phyloP scores from a whole-genome alignment of 2,797 vertebrate species.

The Xenops minutus region DNA sequence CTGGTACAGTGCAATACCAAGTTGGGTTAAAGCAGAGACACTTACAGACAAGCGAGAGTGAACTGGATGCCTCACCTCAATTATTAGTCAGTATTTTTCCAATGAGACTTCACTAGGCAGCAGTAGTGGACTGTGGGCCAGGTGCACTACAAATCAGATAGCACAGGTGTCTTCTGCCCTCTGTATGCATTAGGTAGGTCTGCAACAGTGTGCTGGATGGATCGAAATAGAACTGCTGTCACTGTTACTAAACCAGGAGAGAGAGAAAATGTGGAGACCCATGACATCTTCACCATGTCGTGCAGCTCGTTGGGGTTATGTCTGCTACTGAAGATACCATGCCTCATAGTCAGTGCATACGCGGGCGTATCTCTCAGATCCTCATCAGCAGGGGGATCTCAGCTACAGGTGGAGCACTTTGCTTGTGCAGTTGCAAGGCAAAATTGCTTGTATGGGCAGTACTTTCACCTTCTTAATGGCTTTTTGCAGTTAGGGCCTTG shows the following conservation, averaged over 20 bases:
- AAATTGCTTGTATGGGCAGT: neutral
- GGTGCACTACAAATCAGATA: fast-evolving
- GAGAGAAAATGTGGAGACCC: neutral
- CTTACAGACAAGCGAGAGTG: neutral
- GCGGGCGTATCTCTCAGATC: neutral
- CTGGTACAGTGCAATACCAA: fast-evolving
- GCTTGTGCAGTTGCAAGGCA: neutral
- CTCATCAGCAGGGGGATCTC: neutral
- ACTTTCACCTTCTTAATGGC: neutral
- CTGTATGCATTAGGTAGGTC: neutral
- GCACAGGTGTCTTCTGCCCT: neutral
- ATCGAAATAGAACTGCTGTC: neutral
- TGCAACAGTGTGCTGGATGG: neutral
- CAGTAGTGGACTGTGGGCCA: neutral
- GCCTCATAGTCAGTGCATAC: neutral
- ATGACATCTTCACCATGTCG: fast-evolving
- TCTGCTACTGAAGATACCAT: neutral
- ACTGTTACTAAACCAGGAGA: neutral
- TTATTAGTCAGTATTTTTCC: neutral
- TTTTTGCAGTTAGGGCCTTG: neutral
- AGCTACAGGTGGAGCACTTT: neutral
- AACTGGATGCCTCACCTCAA: neutral
- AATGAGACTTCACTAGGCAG: neutral
- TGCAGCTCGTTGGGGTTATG: fast-evolving
- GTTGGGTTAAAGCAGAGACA: neutral